Conservation (phyloP, 2,113 vertebrate genomes). For the Sylvia atricapilla region DNA sequence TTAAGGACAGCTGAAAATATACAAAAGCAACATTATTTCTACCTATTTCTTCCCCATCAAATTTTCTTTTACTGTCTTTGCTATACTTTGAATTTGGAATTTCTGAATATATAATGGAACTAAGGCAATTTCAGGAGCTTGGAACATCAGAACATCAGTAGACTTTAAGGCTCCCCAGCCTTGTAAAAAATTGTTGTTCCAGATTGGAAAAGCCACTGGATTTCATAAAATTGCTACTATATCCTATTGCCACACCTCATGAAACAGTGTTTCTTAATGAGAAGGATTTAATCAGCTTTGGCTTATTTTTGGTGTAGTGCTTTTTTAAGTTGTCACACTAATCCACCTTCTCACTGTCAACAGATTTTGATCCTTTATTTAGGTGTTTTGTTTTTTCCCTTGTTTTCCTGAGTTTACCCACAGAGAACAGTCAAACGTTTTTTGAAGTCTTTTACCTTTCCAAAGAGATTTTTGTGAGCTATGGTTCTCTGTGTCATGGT, state of each 20-base stretch:
- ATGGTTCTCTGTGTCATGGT: not conserved
- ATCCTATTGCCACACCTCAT: not conserved
- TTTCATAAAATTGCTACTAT: not conserved
- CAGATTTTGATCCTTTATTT: not conserved
- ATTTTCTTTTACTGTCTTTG: not conserved
- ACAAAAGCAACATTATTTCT: not conserved
- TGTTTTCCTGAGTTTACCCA: not conserved
- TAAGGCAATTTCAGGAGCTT: not conserved
- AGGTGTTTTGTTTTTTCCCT: not conserved
- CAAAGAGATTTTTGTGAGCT: not conserved
- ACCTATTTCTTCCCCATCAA: not conserved
- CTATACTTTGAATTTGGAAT: not conserved
- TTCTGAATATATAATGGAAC: not conserved
- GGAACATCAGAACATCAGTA: not conserved
- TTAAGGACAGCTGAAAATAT: not conserved
- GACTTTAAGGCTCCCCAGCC: not conserved
- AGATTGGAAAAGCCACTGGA: not conserved
- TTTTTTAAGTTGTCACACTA: not conserved
- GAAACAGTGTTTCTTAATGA: not conserved
- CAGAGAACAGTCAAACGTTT: not conserved
- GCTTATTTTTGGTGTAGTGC: not conserved
- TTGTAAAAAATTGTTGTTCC: not conserved
- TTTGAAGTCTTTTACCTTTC: not conserved
- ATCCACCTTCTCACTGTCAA: not conserved
- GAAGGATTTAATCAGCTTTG: not conserved